Conservation (phyloP, 2,113 vertebrate genomes). For the Protobothrops flavoviridis region DNA sequence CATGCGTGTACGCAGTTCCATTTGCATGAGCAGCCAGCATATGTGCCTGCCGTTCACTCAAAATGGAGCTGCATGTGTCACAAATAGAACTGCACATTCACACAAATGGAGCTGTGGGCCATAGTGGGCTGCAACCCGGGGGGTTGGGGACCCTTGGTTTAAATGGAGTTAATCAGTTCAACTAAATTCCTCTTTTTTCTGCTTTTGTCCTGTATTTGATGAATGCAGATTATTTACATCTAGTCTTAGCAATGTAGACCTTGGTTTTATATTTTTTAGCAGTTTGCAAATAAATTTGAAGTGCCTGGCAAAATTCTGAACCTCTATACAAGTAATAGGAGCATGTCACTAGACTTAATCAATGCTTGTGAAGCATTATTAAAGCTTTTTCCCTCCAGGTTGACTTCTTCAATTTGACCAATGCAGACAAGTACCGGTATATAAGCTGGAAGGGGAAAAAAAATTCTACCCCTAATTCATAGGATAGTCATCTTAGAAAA, state of each 20-base stretch:
- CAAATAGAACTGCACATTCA: not conserved
- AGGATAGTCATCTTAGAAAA: not conserved
- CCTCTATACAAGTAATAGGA: not conserved
- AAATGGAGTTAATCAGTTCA: not conserved
- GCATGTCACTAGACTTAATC: not conserved
- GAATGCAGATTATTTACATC: not conserved
- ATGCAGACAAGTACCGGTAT: not conserved
- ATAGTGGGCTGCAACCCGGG: accelerated
- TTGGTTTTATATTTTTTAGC: not conserved
- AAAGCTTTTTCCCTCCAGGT: not conserved
- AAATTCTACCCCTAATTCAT: not conserved
- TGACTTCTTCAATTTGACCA: not conserved
- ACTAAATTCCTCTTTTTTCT: not conserved
- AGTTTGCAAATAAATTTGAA: not conserved
- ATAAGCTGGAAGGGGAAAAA: not conserved
- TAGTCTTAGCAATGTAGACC: not conserved
- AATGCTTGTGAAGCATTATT: not conserved
- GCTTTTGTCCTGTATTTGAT: not conserved
- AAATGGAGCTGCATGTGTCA: not conserved
- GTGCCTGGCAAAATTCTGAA: not conserved
- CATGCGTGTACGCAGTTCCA: not conserved
- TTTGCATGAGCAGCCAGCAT: not conserved
- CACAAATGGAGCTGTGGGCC: not conserved
- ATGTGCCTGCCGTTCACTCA: not conserved
- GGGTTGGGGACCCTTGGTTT: not conserved